Conservation (phyloP, 2,888 invertebrate genomes). For the Pteria penguin region DNA sequence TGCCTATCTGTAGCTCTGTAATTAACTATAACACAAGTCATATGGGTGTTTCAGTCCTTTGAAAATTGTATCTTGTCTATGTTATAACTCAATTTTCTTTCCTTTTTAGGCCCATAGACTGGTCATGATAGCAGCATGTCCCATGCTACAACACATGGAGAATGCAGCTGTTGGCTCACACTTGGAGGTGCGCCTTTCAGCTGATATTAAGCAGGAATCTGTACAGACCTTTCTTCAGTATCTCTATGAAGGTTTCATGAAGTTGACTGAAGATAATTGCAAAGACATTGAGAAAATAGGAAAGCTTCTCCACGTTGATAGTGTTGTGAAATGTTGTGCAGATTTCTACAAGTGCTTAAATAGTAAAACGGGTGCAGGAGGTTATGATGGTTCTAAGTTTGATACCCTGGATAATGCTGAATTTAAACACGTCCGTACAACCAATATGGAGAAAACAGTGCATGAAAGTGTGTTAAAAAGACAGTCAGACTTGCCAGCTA, state of each 20-base stretch:
- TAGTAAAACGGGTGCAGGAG: conserved; percentile 3
- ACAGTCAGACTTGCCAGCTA: neutral
- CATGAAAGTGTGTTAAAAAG: conserved; percentile 21
- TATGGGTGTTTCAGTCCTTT: too few species aligned
- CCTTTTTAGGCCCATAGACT: conserved; percentile 44
- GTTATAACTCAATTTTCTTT: too few species aligned
- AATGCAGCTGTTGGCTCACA: conserved; percentile 28
- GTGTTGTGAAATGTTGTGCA: conserved; percentile 26
- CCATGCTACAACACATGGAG: conserved; percentile 47
- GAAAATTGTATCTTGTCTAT: too few species aligned
- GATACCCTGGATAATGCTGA: conserved; percentile 17
- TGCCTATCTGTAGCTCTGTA: too few species aligned
- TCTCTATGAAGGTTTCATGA: conserved; percentile 48
- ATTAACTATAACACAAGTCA: too few species aligned
- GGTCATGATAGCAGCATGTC: conserved; percentile 48
- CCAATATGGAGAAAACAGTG: conserved; percentile 16
- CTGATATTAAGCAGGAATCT: conserved; percentile 39
- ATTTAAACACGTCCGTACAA: conserved; percentile 12
- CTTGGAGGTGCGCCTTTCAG: conserved; percentile 41
- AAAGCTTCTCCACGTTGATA: conserved; percentile 42
- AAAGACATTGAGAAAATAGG: conserved; percentile 43
- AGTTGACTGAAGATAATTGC: conserved; percentile 44
- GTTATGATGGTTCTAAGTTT: conserved; percentile 5
- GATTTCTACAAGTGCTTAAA: conserved; percentile 23
- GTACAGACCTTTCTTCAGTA: conserved; percentile 44